Base-by-base conservation (phyloP, 1,140 invertebrate species). In the Pachyrhynchus sulphureomaculatus region DNA sequence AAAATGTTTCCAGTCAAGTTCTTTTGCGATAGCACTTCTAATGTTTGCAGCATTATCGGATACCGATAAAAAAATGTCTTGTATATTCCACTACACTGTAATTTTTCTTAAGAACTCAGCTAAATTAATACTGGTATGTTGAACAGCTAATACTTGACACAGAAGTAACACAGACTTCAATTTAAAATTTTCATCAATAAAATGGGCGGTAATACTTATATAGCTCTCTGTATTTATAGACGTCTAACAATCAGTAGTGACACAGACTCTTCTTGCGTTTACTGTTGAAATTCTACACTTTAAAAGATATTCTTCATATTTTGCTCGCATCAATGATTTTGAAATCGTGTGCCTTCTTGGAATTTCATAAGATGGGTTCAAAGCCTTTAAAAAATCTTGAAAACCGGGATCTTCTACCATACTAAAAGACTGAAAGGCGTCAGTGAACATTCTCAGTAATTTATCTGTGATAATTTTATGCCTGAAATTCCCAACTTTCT, bases 171-270 rank as follows among this genome's bases (percentile, higher is more conserved):
- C 15, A 0, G 60, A 55, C 13, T 52, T 23, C 3, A 65, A n/a
- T 51, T 52, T 26, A 53, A 68, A 67, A 47, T 67, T 52, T 33
- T 51, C 32, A 61, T 69, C 49, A 8, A 75, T 55, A 61, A 61
- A 75, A 60, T 76, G 72, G 0, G 56, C 71, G 18, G 68, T 72
- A 2, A 76, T 48, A 5, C 66, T 66, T 10, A 70, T 54, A 65
- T 56, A 76, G 55, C 68, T 68, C 1, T 67, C 62, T 34, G 72
- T 73, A 33, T 67, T 72, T 5, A 47, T 17, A 0, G 73, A 74
- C 12, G 70, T 75, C 72, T 72, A 75, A n/a, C 67, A 49, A 65
- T 75, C 74, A 26, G 72, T 73, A 4, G 67, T 71, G n/a, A 74
- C 13, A 52, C 61, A 72, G 2, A 71, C 41, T 39, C 37, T 32